Base-by-base conservation (phyloP, 2,888 invertebrate species). In the Dasypolia templi region DNA sequence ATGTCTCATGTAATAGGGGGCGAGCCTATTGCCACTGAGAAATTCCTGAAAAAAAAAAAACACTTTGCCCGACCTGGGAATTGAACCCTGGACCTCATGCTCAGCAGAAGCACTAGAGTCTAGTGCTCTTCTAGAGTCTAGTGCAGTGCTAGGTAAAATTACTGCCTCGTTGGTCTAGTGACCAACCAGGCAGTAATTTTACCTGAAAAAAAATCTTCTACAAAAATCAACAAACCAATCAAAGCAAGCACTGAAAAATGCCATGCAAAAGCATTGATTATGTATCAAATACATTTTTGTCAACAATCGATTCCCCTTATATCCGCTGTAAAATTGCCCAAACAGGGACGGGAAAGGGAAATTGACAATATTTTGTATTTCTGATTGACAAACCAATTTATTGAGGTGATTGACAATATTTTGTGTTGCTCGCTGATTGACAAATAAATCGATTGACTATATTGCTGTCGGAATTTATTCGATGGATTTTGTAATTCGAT, bases 311-410 rank as follows among this genome's bases (percentile, higher is more conserved):
- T 90, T 88, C 86, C 86, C 87, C 77, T 80, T 74, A 90, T 90
- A 89, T 93, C 92, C 92, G 89, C 74, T 85, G 80, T 82, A 83
- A 87, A 91, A 92, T 91, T 90, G 88, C 84, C 80, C 63, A 80
- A 87, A 88, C 83, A 86, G 87, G 88, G 84, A 82, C 74, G 81
- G 75, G 79, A 82, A 80, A 56, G 61, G 90, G 90, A 90, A 90
- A 93, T 92, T 90, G 92, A 84, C 90, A 91, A 92, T 90, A 92
- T 92, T 92, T 88, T 86, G 83, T 79, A 79, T 79, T 81, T 80
- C 81, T 85, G 86, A 88, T 89, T 89, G 88, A 88, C 86, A 88
- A 74, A 70, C 75, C 85, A 86, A 88, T 89, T 91, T 88, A 90
- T 87, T 90, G 89, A 90, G 83, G 69, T 82, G 85, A 88, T 88